Conservation (phyloP, 1,140 invertebrate genomes). For the Chironomus striatipennis region DNA sequence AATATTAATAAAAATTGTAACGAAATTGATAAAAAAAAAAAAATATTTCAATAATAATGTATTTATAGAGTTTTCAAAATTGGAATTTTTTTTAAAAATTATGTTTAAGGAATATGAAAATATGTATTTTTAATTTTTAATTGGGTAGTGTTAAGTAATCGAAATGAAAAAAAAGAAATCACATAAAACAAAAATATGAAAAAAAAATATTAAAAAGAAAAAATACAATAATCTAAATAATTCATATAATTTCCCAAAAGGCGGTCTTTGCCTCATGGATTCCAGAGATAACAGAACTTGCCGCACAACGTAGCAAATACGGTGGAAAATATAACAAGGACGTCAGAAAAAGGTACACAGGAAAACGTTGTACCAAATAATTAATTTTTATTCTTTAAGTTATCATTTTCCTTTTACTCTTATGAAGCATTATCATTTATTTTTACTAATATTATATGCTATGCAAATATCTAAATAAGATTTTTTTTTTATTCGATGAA, state of each 20-base stretch:
- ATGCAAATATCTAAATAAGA: background rate
- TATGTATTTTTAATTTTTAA: no score
- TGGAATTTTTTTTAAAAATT: no score
- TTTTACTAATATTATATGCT: slow-evolving; percentile 5
- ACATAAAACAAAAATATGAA: no score
- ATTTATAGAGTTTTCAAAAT: no score
- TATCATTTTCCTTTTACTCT: slow-evolving; percentile 29
- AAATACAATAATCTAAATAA: no score
- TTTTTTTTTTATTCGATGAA: background rate
- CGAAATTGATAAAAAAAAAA: no score
- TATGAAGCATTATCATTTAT: slow-evolving; percentile 30
- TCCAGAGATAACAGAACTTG: slow-evolving; percentile 97
- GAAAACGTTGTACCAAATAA: slow-evolving; percentile 32
- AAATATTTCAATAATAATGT: no score
- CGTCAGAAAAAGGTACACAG: slow-evolving; percentile 89
- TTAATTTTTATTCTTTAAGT: slow-evolving; percentile 25
- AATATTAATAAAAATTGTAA: no score
- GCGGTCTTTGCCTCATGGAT: slow-evolving; percentile 99
- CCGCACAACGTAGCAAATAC: slow-evolving; percentile 95
- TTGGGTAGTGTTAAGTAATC: no score
- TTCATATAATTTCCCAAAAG: slow-evolving; percentile 40
- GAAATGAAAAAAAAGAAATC: no score
- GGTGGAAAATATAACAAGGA: slow-evolving; percentile 96
- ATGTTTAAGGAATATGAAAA: no score
- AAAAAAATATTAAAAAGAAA: no score